Evolutionary conservation across 2,888 invertebrate genomes (phyloP).

Genomic region (Conus canariensis): DNA sequence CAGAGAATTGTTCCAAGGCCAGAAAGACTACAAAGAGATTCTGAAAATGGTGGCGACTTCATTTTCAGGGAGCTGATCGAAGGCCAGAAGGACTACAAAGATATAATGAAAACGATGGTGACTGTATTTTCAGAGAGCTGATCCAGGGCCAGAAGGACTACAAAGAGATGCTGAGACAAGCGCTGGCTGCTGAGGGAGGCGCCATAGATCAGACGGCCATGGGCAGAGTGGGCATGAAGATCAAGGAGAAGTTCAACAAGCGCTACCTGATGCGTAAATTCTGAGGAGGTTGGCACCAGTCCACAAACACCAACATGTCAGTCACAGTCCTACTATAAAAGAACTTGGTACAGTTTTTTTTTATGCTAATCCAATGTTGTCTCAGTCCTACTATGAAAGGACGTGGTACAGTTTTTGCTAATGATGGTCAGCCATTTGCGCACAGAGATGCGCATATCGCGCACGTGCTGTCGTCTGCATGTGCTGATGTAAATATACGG

Average conservation of each 20-base stretch:
- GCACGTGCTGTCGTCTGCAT: neutral
- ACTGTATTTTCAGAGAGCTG: slow-evolving; percentile 39
- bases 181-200: slow-evolving; percentile 31
- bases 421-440: neutral
- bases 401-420: too few relatives aligned
- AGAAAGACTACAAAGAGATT: too few relatives aligned
- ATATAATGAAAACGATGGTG: too few relatives aligned
- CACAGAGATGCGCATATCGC: neutral
- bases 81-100: neutral
- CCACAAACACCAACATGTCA: neutral
- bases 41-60: too few relatives aligned
- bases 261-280: slow-evolving; percentile 28
- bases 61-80: too few relatives aligned
- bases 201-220: slow-evolving; percentile 37
- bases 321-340: neutral
- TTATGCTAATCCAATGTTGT: too few relatives aligned
- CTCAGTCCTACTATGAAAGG: too few relatives aligned
- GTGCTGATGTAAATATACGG: neutral
- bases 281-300: neutral
- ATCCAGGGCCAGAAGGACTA: slow-evolving; percentile 44
- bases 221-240: slow-evolving; percentile 44
- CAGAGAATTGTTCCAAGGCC: too few relatives aligned
- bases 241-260: slow-evolving; percentile 39
- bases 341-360: too few relatives aligned
- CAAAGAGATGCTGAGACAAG: slow-evolving; percentile 43